A percentile compares a stretch with the other conserved stretches of the same genome.
Evolutionary conservation across 2,113 vertebrate species (phyloP).

Genomic region (Hydrochoerus hydrochaeris): DNA sequence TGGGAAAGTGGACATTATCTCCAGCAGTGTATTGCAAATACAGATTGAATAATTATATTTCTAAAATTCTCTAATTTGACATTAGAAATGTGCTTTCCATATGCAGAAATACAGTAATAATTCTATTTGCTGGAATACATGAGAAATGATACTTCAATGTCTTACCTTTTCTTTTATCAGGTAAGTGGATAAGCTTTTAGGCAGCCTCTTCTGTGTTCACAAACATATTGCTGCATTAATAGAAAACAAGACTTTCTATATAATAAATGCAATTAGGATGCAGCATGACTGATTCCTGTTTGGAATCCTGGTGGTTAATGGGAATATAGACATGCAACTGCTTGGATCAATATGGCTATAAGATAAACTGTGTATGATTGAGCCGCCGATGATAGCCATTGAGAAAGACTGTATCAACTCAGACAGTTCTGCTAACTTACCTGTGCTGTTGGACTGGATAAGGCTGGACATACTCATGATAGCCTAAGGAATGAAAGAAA

Average conservation of each 20-base stretch:
- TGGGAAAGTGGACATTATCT: background rate
- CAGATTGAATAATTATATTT: conserved; percentile 33
- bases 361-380: background rate
- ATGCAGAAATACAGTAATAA: conserved; percentile 42
- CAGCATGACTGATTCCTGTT: background rate
- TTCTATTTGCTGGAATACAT: conserved; percentile 32
- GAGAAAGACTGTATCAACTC: background rate
- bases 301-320: conserved; percentile 47
- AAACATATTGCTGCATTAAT: conserved; percentile 38
- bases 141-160: conserved; percentile 21
- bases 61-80: conserved; percentile 37
- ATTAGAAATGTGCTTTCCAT: conserved; percentile 34
- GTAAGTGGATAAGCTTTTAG: conserved; percentile 46
- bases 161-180: conserved; percentile 32
- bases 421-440: conserved; percentile 18
- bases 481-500: background rate
- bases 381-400: conserved; percentile 21
- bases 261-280: background rate
- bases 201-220: background rate
- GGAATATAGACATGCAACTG: background rate
- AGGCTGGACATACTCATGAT: background rate
- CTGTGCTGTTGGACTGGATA: background rate
- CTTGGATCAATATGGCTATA: background rate
- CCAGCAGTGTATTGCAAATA: background rate
- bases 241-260: conserved; percentile 21